These are phyloP conservation scores for Ramazzottius varieornatus DNA, from an alignment of 2,888 invertebrate species.

Conservation along the genomic window DNA sequence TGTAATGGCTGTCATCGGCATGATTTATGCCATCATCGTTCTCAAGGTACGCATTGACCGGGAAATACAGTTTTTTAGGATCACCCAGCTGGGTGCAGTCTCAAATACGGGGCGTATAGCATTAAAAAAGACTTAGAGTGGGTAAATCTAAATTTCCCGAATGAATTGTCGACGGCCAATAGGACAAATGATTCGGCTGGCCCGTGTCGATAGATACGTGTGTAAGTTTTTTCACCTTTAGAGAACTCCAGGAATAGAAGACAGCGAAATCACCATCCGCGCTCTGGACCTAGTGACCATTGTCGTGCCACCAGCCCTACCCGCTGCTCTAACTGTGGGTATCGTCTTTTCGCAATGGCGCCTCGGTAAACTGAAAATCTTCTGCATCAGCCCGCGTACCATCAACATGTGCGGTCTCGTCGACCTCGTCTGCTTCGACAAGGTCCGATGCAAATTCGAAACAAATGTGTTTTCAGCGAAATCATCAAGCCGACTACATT, in stretches of 20 bases:
- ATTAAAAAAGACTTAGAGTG: no score
- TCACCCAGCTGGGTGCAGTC: no score
- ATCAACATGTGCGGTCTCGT: constrained; percentile 53
- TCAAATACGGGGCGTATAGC: no score
- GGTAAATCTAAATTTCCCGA: no score
- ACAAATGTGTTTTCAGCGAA: background rate
- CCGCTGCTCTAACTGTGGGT: constrained; percentile 22
- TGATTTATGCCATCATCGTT: constrained; percentile 5
- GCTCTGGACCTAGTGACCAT: constrained; percentile 28
- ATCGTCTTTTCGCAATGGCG: constrained; percentile 47
- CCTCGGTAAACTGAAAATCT: constrained; percentile 38
- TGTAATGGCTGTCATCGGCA: constrained; percentile 7
- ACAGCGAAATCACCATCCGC: constrained; percentile 21
- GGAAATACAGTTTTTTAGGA: no score
- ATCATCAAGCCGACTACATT: constrained; percentile 5
- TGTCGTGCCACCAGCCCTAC: constrained; percentile 24
- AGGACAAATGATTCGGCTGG: no score
- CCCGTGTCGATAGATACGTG: no score
- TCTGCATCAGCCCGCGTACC: constrained; percentile 47
- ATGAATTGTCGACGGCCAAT: no score
- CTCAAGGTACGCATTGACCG: constrained; percentile 9
- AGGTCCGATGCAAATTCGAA: background rate
- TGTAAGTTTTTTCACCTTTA: no score
- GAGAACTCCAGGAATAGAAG: no score
- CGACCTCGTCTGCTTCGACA: constrained; percentile 22